Evolutionary conservation across 2,113 vertebrate species (phyloP).

Genomic region (Oreamnos americanus): DNA sequence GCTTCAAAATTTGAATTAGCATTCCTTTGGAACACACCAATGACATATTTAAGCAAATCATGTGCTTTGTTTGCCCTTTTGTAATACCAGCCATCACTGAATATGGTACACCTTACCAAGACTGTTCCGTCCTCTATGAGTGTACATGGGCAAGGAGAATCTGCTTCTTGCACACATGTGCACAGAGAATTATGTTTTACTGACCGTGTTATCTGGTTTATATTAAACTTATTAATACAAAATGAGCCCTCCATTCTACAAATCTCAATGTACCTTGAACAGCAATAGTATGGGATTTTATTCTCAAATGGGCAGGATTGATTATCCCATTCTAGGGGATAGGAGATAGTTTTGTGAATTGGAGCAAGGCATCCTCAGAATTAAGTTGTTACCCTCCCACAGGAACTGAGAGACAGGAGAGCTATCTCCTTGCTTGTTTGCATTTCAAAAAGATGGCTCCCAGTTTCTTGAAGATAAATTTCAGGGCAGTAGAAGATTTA

Average conservation of each 20-base stretch:
- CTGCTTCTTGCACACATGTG: background rate
- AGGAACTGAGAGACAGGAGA: background rate
- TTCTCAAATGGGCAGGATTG: background rate
- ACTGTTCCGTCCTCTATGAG: background rate
- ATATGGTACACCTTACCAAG: background rate
- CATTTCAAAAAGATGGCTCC: background rate
- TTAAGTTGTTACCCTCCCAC: background rate
- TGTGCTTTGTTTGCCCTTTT: background rate
- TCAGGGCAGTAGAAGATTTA: background rate
- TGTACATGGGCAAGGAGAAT: background rate
- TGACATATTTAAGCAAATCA: background rate
- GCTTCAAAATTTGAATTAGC: background rate
- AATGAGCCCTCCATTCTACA: background rate
- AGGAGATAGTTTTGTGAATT: background rate
- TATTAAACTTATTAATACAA: background rate
- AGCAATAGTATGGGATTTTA: background rate
- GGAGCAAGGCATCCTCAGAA: background rate
- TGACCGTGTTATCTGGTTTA: background rate
- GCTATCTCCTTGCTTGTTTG: background rate
- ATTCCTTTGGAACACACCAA: background rate
- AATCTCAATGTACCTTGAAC: background rate
- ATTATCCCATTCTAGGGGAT: background rate
- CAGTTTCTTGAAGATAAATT: background rate
- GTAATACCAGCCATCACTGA: background rate
- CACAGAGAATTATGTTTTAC: background rate